phyloP scores from a whole-genome alignment of 1,140 invertebrate species.

The Delia radicum region DNA sequence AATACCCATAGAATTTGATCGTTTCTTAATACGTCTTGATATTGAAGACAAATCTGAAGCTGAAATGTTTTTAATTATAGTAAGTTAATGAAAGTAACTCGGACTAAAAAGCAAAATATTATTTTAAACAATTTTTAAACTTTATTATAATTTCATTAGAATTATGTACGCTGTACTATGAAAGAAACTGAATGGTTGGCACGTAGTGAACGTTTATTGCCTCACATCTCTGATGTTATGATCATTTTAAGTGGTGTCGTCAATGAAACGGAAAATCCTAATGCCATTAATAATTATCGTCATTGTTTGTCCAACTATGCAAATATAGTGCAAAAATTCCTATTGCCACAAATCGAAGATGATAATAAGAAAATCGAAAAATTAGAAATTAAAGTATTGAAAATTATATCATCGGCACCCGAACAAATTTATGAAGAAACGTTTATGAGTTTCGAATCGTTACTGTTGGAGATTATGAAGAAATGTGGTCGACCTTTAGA shows the following conservation, averaged over 20 bases:
- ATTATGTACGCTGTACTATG: constrained; percentile 32
- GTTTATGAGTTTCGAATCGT: constrained; percentile 24
- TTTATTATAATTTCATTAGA: constrained; percentile 24
- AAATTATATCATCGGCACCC: constrained; percentile 28
- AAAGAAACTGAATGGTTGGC: constrained; percentile 33
- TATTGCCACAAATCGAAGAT: constrained; percentile 17
- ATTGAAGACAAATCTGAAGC: constrained; percentile 26
- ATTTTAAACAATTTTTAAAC: not conserved
- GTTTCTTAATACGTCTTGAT: constrained; percentile 25
- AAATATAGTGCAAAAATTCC: constrained; percentile 27
- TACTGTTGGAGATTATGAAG: constrained; percentile 27
- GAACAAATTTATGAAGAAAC: constrained; percentile 30
- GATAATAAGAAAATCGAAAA: constrained; percentile 27
- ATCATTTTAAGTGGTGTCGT: constrained; percentile 26
- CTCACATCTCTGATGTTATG: constrained; percentile 30
- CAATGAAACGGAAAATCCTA: constrained; percentile 27
- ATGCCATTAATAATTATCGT: constrained; percentile 30
- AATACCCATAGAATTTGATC: constrained; percentile 29
- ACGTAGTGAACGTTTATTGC: constrained; percentile 27
- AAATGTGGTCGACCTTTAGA: constrained; percentile 24
- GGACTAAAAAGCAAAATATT: not conserved
- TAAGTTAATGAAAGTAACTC: constrained; percentile 4
- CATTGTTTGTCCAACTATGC: constrained; percentile 27
- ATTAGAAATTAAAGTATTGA: constrained; percentile 29
- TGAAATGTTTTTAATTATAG: constrained; percentile 31